phyloP scores from a whole-genome alignment of 2,113 vertebrate species.

The Syrmaticus mikado region DNA sequence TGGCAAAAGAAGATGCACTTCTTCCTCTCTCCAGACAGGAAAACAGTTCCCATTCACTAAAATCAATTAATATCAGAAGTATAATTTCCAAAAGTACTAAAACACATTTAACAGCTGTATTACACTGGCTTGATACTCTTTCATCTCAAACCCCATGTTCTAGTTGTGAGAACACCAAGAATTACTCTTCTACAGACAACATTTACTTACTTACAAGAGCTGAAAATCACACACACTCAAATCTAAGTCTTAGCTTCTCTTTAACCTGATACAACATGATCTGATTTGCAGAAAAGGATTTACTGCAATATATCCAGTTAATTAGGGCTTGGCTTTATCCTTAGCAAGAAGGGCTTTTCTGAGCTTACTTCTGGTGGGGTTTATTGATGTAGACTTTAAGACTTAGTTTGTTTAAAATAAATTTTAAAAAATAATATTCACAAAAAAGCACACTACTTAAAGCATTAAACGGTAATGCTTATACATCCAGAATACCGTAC shows the following conservation, averaged over 20 bases:
- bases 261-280: conserved; percentile 25
- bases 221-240: background rate
- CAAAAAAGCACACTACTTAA: background rate
- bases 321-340: background rate
- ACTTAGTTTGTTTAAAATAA: background rate
- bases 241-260: conserved; percentile 10
- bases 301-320: background rate
- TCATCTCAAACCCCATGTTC: background rate
- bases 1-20: background rate
- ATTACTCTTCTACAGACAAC: background rate
- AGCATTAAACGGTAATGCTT: background rate
- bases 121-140: background rate
- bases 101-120: background rate
- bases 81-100: background rate
- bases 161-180: background rate
- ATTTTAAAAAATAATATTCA: background rate
- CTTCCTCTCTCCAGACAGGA: background rate
- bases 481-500: background rate
- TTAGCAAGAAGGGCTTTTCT: background rate
- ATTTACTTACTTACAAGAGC: background rate
- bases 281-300: conserved; percentile 12
- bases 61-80: background rate
- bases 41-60: background rate
- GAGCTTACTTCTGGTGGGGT: background rate
- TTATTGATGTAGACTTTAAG: background rate